Base-by-base conservation (phyloP, 2,113 vertebrate genomes). In the Otis tarda region DNA sequence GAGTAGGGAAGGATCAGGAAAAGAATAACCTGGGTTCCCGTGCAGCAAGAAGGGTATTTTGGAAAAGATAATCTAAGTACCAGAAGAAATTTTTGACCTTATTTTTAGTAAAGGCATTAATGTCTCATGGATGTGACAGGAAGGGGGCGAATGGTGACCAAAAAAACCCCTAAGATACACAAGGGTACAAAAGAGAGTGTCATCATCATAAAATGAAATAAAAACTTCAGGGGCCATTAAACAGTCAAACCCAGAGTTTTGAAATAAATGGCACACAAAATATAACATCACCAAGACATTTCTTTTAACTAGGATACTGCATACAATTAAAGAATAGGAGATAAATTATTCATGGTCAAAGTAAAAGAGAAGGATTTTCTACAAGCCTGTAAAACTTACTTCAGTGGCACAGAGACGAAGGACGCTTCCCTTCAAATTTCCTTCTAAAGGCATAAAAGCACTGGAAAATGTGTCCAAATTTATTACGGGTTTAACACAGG, bases 261-360 rank as follows among this genome's bases (percentile, higher is more conserved):
- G 41, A 92, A 90, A 59, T 13, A n/a, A 92, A 59, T 0, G 0
- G 68, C 18, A 61, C 59, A 70, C 63, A 86, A 71, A 93, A 74
- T 1, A 35, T 55, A 93, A 37, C 70, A 57, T 35, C 28, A 27
- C 50, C 5, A 35, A 22, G 4, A 41, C 25, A 23, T 45, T 65
- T 60, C 41, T 68, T 93, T 87, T 80, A 85, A 88, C 79, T 68
- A 60, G 52, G 70, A 75, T 75, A 33, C 31, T 28, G 83, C 74
- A 69, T 50, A 64, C 45, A 93, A 80, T 83, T 96, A 85, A 68
- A 90, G 59, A 85, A 22, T 16, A 73, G 35, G 13, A 70, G 94
- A 90, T 85, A 79, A 95, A 92, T 83, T 90, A 95, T 76, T 94
- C 39, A 85, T 49, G 33, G 47, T 77, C 43, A 65, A 80, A 78